These are phyloP conservation scores for Graptemys geographica DNA, from an alignment of 2,797 vertebrate species.

Conservation along the genomic window DNA sequence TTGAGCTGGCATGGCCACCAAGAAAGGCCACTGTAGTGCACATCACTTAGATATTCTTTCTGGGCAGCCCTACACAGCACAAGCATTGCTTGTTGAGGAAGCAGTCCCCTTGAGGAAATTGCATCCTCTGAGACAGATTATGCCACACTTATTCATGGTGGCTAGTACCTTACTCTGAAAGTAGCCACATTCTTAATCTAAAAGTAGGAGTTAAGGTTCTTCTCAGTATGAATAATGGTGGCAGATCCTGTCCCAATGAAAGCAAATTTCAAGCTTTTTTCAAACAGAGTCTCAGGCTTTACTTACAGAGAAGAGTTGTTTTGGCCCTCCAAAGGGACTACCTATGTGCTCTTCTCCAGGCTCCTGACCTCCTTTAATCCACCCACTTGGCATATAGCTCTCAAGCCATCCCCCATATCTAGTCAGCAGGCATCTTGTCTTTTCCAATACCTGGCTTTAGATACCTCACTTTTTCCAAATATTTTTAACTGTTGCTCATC, in stretches of 20 bases:
- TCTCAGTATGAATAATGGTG: background rate
- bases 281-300: background rate
- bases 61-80: background rate
- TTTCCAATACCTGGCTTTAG: background rate
- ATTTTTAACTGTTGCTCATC: background rate
- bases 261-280: background rate
- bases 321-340: background rate
- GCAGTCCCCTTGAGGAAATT: background rate
- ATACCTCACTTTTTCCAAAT: background rate
- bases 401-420: background rate
- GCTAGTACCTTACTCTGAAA: background rate
- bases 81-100: background rate
- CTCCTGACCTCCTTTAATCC: background rate
- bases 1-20: background rate
- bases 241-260: background rate
- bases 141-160: background rate
- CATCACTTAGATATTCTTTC: background rate
- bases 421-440: background rate
- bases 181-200: background rate
- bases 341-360: background rate
- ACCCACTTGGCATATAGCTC: background rate
- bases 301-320: background rate
- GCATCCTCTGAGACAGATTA: background rate
- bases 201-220: background rate
- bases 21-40: background rate